These are phyloP conservation scores for Drosophila albomicans DNA, from an alignment of 1,140 invertebrate genomes.

Conservation along the genomic window DNA sequence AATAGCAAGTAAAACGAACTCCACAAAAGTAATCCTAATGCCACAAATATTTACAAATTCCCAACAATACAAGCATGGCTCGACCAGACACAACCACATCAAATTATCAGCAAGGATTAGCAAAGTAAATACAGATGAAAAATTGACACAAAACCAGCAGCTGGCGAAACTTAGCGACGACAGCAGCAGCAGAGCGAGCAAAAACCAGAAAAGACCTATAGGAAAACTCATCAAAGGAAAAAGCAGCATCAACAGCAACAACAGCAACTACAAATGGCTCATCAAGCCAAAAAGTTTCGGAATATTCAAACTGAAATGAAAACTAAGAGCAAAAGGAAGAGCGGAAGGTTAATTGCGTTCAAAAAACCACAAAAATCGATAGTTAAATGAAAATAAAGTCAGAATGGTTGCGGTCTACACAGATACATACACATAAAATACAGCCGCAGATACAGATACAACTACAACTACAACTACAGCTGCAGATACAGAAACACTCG, in stretches of 20 bases:
- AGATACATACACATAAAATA: slow-evolving; percentile 21
- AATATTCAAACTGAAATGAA: slow-evolving; percentile 34
- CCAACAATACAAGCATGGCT: not conserved
- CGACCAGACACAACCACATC: slow-evolving; percentile 29
- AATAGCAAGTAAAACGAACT: slow-evolving; percentile 6
- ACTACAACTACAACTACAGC: not conserved
- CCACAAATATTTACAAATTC: slow-evolving; percentile 41
- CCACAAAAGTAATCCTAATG: slow-evolving; percentile 22
- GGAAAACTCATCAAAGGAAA: slow-evolving; percentile 36
- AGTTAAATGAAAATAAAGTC: slow-evolving; percentile 60
- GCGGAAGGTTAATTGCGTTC: slow-evolving; percentile 54
- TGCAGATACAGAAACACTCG: slow-evolving; percentile 6
- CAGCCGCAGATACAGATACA: slow-evolving; percentile 11
- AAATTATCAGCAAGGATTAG: slow-evolving; percentile 63
- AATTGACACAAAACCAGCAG: slow-evolving; percentile 32
- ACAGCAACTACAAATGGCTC: slow-evolving; percentile 31
- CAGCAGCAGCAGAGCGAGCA: not conserved
- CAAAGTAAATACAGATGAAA: slow-evolving; percentile 57
- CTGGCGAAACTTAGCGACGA: slow-evolving; percentile 12
- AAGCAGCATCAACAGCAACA: slow-evolving; percentile 13
- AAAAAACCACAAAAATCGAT: slow-evolving; percentile 65
- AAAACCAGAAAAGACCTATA: slow-evolving; percentile 10
- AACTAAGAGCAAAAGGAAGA: slow-evolving; percentile 14
- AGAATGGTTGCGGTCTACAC: slow-evolving; percentile 33
- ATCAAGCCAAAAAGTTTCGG: slow-evolving; percentile 44